These are phyloP conservation scores for Drosophila anceps DNA, from an alignment of 2,888 invertebrate species.

Conservation along the genomic window DNA sequence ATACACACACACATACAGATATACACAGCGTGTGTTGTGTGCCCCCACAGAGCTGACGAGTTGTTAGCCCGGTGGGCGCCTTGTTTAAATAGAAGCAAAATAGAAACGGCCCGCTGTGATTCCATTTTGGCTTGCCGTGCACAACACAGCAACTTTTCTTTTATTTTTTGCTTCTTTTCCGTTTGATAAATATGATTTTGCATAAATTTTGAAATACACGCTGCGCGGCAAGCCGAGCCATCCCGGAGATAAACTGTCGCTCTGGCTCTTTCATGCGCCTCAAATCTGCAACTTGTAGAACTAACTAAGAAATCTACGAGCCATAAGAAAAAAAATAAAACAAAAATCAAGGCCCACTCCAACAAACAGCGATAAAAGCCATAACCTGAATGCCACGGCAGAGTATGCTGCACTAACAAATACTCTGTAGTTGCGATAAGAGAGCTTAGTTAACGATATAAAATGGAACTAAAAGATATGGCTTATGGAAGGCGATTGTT, in stretches of 20 bases:
- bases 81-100: slow-evolving; percentile 59
- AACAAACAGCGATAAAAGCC: slow-evolving; percentile 4
- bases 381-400: neutral
- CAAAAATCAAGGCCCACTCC: slow-evolving; percentile 19
- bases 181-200: slow-evolving; percentile 75
- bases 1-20: slow-evolving; percentile 35
- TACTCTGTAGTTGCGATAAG: neutral
- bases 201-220: slow-evolving; percentile 71
- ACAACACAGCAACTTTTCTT: slow-evolving; percentile 46
- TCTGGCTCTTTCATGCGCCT: slow-evolving; percentile 30
- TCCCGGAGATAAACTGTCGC: slow-evolving; percentile 59
- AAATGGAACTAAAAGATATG: too few relatives aligned
- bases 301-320: slow-evolving; percentile 31
- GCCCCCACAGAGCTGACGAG: slow-evolving; percentile 35
- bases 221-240: slow-evolving; percentile 48
- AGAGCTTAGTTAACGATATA: neutral
- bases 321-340: slow-evolving; percentile 38
- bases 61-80: slow-evolving; percentile 47
- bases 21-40: slow-evolving; percentile 38
- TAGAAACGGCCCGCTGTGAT: slow-evolving; percentile 74
- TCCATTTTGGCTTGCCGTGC: slow-evolving; percentile 65
- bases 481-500: neutral
- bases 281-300: slow-evolving; percentile 54
- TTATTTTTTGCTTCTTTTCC: slow-evolving; percentile 23
- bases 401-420: neutral